Evolutionary conservation across 2,888 invertebrate species (phyloP).

Genomic region (Limnephilus rhombicus): DNA sequence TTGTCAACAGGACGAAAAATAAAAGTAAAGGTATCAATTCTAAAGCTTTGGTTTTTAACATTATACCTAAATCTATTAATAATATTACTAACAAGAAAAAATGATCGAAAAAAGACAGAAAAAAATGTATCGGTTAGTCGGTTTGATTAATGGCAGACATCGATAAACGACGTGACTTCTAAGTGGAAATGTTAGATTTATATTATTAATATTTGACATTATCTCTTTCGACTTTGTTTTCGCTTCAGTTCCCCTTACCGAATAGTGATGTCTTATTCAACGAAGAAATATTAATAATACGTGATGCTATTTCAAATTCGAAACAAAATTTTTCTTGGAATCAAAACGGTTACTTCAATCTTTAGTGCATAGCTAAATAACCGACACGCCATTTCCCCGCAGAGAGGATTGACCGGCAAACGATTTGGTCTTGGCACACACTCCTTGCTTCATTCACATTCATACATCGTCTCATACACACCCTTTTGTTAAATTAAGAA

Average conservation of each 20-base stretch:
- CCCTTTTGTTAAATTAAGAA: too few species aligned
- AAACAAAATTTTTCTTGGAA: conserved; percentile 48
- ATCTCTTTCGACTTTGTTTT: neutral
- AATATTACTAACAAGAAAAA: neutral
- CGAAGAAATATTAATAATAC: neutral
- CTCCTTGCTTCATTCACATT: too few species aligned
- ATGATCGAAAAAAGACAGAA: neutral
- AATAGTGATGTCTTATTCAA: conserved; percentile 1
- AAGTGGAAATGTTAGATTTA: neutral
- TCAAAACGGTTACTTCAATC: conserved; percentile 5
- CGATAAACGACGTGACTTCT: neutral
- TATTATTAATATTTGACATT: neutral
- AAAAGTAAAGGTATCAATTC: neutral
- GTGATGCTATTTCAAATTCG: conserved; percentile 43
- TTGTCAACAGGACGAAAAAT: neutral
- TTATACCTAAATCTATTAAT: neutral
- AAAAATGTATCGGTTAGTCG: too few species aligned
- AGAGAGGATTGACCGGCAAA: too few species aligned
- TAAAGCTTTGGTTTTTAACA: neutral
- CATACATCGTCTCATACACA: too few species aligned
- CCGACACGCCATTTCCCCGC: too few species aligned
- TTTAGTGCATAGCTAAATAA: neutral
- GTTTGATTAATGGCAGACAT: neutral
- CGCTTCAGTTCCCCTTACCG: neutral
- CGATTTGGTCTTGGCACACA: too few species aligned